Conservation (phyloP, 2,888 invertebrate genomes). For the Baccha elongata region DNA sequence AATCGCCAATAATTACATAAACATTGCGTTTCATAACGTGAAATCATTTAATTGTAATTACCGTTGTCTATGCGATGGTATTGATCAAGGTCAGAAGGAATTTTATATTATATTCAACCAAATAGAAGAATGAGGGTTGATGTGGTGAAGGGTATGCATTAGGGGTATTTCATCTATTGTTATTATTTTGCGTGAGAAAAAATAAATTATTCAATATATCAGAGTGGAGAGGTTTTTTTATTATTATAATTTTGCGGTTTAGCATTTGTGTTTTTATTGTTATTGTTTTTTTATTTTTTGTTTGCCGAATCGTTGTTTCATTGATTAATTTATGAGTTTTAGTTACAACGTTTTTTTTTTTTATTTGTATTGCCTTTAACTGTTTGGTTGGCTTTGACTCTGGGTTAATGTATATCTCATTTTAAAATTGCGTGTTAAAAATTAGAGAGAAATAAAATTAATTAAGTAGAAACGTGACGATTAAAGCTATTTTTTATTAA, state of each 20-base stretch:
- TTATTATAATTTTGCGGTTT: constrained; percentile 36
- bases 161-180: constrained; percentile 24
- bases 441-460: background rate
- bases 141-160: background rate
- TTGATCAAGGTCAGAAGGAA: constrained; percentile 46
- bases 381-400: constrained; percentile 9
- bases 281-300: background rate
- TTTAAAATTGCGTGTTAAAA: constrained; percentile 10
- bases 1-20: constrained; percentile 6
- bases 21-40: constrained; percentile 43
- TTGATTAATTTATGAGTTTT: constrained; percentile 29
- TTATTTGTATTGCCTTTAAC: background rate
- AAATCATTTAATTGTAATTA: constrained; percentile 51
- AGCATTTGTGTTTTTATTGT: constrained; percentile 12
- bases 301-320: background rate
- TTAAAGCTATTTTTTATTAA: too few relatives aligned
- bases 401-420: constrained; percentile 8
- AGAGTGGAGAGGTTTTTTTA: background rate
- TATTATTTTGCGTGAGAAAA: constrained; percentile 48
- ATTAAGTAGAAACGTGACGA: background rate
- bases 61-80: constrained; percentile 44
- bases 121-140: background rate
- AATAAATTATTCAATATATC: constrained; percentile 34
- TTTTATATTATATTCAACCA: background rate
- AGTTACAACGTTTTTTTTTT: background rate